phyloP scores from a whole-genome alignment of 1,140 invertebrate genomes.

The Camponotus vicinus region DNA sequence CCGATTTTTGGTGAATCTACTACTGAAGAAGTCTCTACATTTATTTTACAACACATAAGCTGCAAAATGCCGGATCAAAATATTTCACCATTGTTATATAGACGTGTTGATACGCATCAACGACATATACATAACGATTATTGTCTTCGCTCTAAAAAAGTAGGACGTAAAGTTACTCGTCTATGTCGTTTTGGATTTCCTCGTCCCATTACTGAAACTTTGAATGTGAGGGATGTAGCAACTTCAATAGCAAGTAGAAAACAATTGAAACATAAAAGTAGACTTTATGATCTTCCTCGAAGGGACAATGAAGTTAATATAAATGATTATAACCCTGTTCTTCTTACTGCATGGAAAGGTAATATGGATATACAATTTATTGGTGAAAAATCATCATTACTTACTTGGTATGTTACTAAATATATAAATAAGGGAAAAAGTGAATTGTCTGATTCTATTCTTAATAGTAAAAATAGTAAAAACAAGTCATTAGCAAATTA shows the following conservation, averaged over 20 bases:
- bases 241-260: background rate
- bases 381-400: background rate
- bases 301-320: background rate
- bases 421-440: no score
- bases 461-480: no score
- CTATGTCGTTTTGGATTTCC: background rate
- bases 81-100: no score
- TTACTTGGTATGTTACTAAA: background rate
- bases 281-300: conserved; percentile 14
- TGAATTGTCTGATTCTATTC: no score
- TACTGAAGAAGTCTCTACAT: background rate
- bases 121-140: background rate
- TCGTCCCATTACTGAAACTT: background rate
- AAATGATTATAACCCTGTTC: conserved; percentile 3
- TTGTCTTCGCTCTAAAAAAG: conserved; percentile 14
- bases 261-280: background rate
- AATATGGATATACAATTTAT: conserved; percentile 6
- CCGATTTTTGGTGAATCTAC: no score
- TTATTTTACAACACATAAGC: conserved; percentile 28
- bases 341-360: background rate
- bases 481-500: no score
- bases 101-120: no score
- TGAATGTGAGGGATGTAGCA: background rate
- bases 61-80: background rate
- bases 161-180: background rate